Conservation (phyloP, 2,797 vertebrate genomes). For the Cossypha dichroa region DNA sequence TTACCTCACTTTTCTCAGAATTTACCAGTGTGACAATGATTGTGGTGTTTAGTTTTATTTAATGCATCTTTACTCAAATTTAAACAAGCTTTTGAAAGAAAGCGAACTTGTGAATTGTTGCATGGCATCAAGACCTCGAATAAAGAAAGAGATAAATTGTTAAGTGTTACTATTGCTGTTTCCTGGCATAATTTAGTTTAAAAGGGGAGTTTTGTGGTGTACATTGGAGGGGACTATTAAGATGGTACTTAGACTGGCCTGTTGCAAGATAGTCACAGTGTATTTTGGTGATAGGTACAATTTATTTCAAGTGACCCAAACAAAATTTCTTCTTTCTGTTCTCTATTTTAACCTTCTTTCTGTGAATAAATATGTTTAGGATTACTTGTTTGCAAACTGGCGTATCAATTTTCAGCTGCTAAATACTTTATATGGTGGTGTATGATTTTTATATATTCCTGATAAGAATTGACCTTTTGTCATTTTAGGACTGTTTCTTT, state of each 20-base stretch:
- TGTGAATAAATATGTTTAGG: not conserved
- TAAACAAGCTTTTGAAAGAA: not conserved
- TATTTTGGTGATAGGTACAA: not conserved
- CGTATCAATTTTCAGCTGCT: not conserved
- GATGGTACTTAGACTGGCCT: not conserved
- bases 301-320: not conserved
- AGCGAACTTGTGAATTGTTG: fast-evolving
- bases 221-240: not conserved
- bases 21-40: not conserved
- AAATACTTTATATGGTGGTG: not conserved
- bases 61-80: not conserved
- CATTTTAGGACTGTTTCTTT: not conserved
- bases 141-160: not conserved
- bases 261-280: not conserved
- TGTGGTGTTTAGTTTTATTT: fast-evolving
- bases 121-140: not conserved
- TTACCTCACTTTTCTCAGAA: not conserved
- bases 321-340: not conserved
- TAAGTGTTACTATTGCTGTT: not conserved
- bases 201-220: not conserved
- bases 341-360: not conserved
- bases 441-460: not conserved
- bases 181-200: not conserved
- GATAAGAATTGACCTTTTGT: not conserved
- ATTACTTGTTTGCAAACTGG: not conserved